phyloP scores from a whole-genome alignment of 2,113 vertebrate genomes.

The Macroglossus sobrinus region DNA sequence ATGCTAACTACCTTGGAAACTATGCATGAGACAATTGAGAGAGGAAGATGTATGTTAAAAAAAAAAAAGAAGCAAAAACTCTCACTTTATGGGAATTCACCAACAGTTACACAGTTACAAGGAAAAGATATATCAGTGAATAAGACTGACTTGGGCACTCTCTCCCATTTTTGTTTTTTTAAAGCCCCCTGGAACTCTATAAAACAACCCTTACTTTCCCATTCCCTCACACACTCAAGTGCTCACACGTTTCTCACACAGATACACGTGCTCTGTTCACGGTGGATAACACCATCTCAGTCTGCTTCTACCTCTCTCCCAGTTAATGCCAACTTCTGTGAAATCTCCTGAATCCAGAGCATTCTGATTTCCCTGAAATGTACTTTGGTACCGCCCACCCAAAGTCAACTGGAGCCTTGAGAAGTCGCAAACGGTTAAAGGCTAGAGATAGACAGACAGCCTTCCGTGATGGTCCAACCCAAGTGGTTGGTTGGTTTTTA shows the following conservation, averaged over 20 bases:
- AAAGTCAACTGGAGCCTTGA: neutral
- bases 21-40: neutral
- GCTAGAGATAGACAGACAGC: neutral
- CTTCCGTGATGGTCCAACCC: neutral
- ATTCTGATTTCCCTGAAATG: neutral
- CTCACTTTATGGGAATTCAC: neutral
- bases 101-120: neutral
- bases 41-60: neutral
- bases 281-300: neutral
- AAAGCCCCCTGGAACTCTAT: neutral
- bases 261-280: neutral
- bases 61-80: neutral
- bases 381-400: neutral
- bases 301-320: neutral
- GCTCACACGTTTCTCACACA: neutral
- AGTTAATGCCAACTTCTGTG: neutral
- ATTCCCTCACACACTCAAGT: neutral
- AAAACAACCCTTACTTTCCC: neutral
- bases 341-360: neutral
- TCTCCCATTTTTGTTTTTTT: neutral
- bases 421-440: neutral
- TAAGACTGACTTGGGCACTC: neutral
- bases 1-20: neutral
- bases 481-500: neutral
- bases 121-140: neutral